Conservation (phyloP, 2,888 invertebrate species). For the Calameuta pallipes region DNA sequence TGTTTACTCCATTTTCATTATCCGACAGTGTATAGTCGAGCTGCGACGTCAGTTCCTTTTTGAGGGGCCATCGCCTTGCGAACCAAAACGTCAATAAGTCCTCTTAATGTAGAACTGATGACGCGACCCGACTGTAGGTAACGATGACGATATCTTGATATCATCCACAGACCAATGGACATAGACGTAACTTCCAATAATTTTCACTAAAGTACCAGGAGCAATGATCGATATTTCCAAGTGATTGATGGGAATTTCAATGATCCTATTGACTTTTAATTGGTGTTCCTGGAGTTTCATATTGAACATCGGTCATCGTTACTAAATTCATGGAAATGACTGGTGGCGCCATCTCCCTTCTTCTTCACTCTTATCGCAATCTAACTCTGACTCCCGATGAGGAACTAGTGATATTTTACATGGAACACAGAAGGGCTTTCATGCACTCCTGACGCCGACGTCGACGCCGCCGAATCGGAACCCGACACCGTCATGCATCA, state of each 20-base stretch:
- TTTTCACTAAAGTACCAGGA: not conserved
- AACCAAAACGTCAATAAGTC: no score
- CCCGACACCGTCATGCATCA: constrained; percentile 51
- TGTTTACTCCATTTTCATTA: not conserved
- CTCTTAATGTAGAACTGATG: no score
- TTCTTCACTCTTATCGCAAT: constrained; percentile 22
- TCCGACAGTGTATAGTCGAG: no score
- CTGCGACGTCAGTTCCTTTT: no score
- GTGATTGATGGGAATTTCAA: not conserved
- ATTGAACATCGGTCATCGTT: not conserved
- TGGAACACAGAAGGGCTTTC: constrained; percentile 49
- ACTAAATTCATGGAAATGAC: constrained; percentile 1
- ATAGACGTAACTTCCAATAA: not conserved
- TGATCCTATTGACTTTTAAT: not conserved
- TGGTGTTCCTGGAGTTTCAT: not conserved
- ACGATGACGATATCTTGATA: not conserved
- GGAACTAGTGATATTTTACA: constrained; percentile 34
- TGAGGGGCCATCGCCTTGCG: no score
- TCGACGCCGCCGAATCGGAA: constrained; percentile 41
- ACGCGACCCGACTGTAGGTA: not conserved
- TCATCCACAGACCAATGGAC: not conserved
- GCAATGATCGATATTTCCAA: not conserved
- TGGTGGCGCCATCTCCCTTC: constrained; percentile 4
- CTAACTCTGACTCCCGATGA: constrained; percentile 21
- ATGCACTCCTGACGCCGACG: constrained; percentile 34